These are phyloP conservation scores for Platycheirus albimanus DNA, from an alignment of 2,888 invertebrate genomes.

Conservation along the genomic window DNA sequence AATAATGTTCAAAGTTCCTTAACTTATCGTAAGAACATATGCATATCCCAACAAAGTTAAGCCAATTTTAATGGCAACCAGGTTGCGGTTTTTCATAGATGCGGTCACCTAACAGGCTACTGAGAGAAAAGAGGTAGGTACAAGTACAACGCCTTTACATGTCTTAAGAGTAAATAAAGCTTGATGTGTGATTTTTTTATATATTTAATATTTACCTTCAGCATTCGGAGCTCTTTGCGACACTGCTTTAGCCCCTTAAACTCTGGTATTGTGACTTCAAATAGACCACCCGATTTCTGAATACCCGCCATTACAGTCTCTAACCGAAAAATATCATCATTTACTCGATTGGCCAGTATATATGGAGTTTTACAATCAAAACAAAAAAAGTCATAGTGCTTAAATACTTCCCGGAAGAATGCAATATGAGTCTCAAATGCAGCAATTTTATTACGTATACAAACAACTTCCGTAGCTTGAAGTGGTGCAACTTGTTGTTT, in stretches of 20 bases:
- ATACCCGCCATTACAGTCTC: conserved; percentile 94
- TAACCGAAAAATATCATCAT: conserved; percentile 89
- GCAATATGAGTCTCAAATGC: conserved; percentile 93
- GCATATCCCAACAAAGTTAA: too few species aligned
- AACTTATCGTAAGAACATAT: too few species aligned
- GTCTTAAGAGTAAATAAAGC: too few species aligned
- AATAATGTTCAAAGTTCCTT: too few species aligned
- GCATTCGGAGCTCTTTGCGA: conserved; percentile 93
- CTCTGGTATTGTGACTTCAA: conserved; percentile 97
- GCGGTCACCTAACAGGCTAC: too few species aligned
- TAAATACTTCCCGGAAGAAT: conserved; percentile 94
- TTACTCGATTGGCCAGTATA: conserved; percentile 89
- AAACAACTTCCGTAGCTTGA: conserved; percentile 96
- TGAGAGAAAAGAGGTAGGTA: too few species aligned
- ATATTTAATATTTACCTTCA: conserved; percentile 90
- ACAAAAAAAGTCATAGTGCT: conserved; percentile 89
- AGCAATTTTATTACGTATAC: conserved; percentile 92
- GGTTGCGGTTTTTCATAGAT: too few species aligned
- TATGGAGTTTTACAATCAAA: conserved; percentile 90
- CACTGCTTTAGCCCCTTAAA: conserved; percentile 96
- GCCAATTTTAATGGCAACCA: too few species aligned
- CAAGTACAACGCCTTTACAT: too few species aligned
- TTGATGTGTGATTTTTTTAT: too few species aligned
- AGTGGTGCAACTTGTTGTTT: conserved; percentile 97
- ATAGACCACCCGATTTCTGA: conserved; percentile 94